Conservation (phyloP, 2,888 invertebrate genomes). For the Ephialtes manifestator region DNA sequence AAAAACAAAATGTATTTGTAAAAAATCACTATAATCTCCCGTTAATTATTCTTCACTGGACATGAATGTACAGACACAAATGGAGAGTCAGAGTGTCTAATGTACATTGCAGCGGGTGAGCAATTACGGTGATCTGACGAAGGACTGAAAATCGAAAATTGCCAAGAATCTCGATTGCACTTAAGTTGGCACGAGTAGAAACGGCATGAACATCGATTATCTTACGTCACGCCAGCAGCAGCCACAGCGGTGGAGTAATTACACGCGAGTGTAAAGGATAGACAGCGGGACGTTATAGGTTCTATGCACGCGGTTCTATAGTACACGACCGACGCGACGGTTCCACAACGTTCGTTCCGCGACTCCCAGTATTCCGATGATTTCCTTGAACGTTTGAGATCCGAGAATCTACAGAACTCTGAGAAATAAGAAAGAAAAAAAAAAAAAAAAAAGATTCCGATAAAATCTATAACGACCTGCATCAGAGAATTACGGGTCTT, state of each 20-base stretch:
- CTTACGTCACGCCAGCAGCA: conserved; percentile 51
- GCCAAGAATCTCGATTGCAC: conserved; percentile 59
- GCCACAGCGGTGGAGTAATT: conserved; percentile 44
- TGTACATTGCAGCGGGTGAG: conserved; percentile 38
- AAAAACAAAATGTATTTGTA: too few species aligned
- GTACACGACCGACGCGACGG: background rate
- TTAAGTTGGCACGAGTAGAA: conserved; percentile 38
- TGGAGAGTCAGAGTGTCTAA: conserved; percentile 1
- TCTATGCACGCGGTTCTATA: conserved; percentile 15
- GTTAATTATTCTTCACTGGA: too few species aligned
- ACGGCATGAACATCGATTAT: conserved; percentile 58
- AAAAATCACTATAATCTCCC: too few species aligned
- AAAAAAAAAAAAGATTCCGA: conserved; percentile 1
- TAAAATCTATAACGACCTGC: conserved; percentile 26
- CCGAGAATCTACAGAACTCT: conserved; percentile 1
- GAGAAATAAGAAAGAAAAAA: background rate
- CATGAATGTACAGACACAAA: background rate
- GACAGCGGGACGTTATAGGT: conserved; percentile 44
- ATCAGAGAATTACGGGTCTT: background rate
- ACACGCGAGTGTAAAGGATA: conserved; percentile 40
- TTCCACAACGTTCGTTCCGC: background rate
- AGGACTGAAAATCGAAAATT: conserved; percentile 53
- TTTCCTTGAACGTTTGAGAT: conserved; percentile 29
- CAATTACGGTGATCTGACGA: conserved; percentile 42
- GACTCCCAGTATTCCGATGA: conserved; percentile 21